Percentiles rank a stretch among this genome's conserved stretches.
These are phyloP conservation scores for Gambusia yucatana DNA, from an alignment of 2,797 vertebrate genomes.

Conservation along the genomic window DNA sequence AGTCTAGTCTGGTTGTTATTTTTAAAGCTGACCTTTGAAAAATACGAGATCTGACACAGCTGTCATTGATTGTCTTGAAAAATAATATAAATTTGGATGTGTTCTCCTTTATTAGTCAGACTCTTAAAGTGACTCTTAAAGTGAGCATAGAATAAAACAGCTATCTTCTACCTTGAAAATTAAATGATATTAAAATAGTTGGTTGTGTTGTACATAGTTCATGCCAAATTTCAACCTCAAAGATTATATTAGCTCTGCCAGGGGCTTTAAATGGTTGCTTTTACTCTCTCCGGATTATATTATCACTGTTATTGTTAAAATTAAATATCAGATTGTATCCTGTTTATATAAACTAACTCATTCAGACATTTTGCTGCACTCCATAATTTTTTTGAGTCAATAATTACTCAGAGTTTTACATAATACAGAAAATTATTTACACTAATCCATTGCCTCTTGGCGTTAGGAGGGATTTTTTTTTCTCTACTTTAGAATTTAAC, in stretches of 20 bases:
- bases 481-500: not conserved
- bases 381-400: conserved; percentile 2
- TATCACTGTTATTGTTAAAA: conserved; percentile 7
- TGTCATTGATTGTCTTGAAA: not conserved
- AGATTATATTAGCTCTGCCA: not conserved
- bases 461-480: not conserved
- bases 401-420: not conserved
- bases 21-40: not conserved
- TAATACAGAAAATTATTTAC: not conserved
- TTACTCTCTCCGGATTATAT: not conserved
- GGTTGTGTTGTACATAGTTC: not conserved
- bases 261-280: not conserved
- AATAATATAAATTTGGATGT: not conserved
- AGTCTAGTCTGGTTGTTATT: not conserved
- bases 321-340: conserved; percentile 13
- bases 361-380: not conserved
- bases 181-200: not conserved
- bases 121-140: not conserved
- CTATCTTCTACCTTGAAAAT: not conserved
- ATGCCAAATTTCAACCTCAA: not conserved
- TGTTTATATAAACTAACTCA: conserved; percentile 21
- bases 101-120: not conserved
- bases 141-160: not conserved
- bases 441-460: not conserved
- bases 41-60: not conserved